A percentile compares a stretch with the other conserved stretches of the same genome.
phyloP scores from a whole-genome alignment of 2,113 vertebrate genomes.

The Entomyzon cyanotis region DNA sequence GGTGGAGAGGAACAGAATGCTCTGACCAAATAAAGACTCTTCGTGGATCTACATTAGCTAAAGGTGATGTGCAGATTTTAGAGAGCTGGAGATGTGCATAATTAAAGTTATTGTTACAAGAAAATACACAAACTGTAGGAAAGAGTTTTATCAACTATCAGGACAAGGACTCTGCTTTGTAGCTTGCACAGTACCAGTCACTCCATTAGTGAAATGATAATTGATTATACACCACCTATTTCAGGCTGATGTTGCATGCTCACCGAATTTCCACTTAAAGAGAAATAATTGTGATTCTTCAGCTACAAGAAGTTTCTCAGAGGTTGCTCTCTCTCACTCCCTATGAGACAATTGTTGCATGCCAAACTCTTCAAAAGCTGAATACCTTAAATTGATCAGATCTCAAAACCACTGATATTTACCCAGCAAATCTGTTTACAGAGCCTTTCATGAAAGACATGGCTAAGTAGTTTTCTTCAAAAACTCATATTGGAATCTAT shows the following conservation, averaged over 20 bases:
- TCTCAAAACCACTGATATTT: not conserved
- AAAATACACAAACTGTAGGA: not conserved
- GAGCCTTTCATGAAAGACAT: not conserved
- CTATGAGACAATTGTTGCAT: not conserved
- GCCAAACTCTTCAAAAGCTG: not conserved
- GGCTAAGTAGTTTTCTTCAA: not conserved
- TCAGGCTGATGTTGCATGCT: not conserved
- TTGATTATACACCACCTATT: not conserved
- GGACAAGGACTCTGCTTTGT: not conserved
- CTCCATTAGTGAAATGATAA: not conserved
- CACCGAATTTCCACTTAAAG: not conserved
- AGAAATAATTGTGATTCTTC: not conserved
- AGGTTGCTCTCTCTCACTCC: not conserved
- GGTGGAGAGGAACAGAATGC: not conserved
- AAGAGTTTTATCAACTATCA: not conserved
- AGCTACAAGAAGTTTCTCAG: not conserved
- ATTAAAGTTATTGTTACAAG: not conserved
- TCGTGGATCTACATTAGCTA: not conserved
- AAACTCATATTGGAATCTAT: not conserved
- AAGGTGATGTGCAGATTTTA: not conserved
- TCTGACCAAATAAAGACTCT: not conserved
- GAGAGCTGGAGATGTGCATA: not conserved
- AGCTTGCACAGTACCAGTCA: not conserved
- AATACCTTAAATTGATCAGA: not conserved
- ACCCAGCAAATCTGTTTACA: not conserved